Base-by-base conservation (phyloP, 2,888 invertebrate genomes). In the Leucoma salicis region DNA sequence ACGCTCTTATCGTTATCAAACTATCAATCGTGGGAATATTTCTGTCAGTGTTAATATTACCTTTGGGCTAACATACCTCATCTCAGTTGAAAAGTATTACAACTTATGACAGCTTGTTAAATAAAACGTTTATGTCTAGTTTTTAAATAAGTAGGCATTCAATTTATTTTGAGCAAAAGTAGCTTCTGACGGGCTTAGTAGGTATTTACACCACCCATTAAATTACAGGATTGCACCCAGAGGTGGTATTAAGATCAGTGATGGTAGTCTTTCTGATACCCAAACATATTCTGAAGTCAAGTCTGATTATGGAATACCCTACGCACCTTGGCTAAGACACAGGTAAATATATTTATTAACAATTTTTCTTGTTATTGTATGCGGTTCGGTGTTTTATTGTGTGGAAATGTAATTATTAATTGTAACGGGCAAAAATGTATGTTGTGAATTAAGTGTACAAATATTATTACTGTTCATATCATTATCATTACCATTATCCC, bases 271-370 rank as follows among this genome's bases (percentile, higher is more conserved):
- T 24, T 96, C 96, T 36, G 97, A 97, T 68, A 95, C 95, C 1
- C 95, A 95, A 77, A 94, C 94, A 6, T 93, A 93, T 74, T 92
- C 92, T 0, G 92, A 92, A 73, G 92, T 92, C 10, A 92, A 92
- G 59, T 95, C 95, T 27, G 95, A 95, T 69, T 95, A 95, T 70
- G 94, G 94, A 36, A 95, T 95, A 67, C 94, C 95, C 0, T 96
- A 96, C 72, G 94, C 95, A 13, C 95, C 95, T 52, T 96, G 96
- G 96, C 90, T 96, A 67, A 92, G 96, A 74, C 96, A 96, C 82
- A 96, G 96, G 92, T 92, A 84, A 68, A 44, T 62, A 59, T 40
- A 46, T 56, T 57, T 62, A 59, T 53, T 34, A 35, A 35, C 24
- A 21, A 11, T 64, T 13, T 31, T 15, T 15, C 54, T 49, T 52